Evolutionary conservation across 2,888 invertebrate genomes (phyloP), one percentile per base, ranked within the genome.

Genomic region (Chironomus riparius): DNA sequence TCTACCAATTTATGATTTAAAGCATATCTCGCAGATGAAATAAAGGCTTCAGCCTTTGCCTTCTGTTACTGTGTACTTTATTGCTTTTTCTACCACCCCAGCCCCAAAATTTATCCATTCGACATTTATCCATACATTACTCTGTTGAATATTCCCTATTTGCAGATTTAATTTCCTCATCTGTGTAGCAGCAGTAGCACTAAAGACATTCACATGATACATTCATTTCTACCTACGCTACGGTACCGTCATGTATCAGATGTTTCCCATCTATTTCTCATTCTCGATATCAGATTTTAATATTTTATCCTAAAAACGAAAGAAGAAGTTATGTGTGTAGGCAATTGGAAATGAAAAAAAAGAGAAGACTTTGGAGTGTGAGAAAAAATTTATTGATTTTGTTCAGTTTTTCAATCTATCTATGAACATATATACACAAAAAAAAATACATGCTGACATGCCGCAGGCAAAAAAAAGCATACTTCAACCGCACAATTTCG

Each of bases 161-260:
- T 70, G 68, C n/a, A 70, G 70, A 70, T 70, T 70, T 70, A 70
- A 70, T 73, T 73, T 73, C 65, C 62, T 73, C 47, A 21, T 73
- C 22, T 22, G 18, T 71, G 22, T 65, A 38, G 47, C 13, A 69
- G 13, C 69, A 24, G 24, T 38, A 69, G 38, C 69, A 28, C 38
- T 70, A 48, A 70, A 48, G 70, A 47, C 47, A 24, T 28, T 18
- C 69, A 70, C 70, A 70, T 70, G 48, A 70, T 47, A 13, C 70
- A 48, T 38, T 38, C 38, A 38, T 38, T 38, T 38, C 38, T 38
- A 38, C 38, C 38, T 38, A 21, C 21, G 12, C 12, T 38, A 62
- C 21, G 10, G n/a, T 65, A 24, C 21, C 18, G 38, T 38, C 50
- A 22, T 48, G 50, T 70, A 70, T 70, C 70, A 70, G 70, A 28